A percentile compares a stretch with the other conserved stretches of the same genome.
Conservation (phyloP, 1,140 invertebrate genomes). For the Diorhabda sublineata region DNA sequence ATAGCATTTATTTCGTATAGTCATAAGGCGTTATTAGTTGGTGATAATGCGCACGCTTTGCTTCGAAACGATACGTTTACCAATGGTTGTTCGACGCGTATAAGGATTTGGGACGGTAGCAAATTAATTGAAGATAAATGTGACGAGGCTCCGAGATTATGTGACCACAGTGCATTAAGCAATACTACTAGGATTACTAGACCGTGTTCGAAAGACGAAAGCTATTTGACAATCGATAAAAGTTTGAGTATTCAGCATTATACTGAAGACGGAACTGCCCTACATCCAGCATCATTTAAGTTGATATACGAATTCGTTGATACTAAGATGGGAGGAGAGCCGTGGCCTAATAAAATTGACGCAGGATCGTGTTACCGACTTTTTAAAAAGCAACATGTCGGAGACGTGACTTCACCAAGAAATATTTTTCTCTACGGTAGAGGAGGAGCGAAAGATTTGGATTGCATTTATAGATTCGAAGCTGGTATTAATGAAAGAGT, state of each 20-base stretch:
- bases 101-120: constrained; percentile 60
- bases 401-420: constrained; percentile 62
- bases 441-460: constrained; percentile 67
- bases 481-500: constrained; percentile 61
- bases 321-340: constrained; percentile 67
- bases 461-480: constrained; percentile 70
- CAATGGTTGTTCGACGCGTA: constrained; percentile 56
- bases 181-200: constrained; percentile 70
- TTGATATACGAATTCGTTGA: constrained; percentile 82
- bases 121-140: constrained; percentile 58
- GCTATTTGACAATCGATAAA: constrained; percentile 67
- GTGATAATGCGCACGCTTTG: constrained; percentile 41
- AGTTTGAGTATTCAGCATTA: constrained; percentile 52
- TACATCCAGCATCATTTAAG: constrained; percentile 62
- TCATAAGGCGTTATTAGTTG: constrained; percentile 61
- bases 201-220: constrained; percentile 71
- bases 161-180: constrained; percentile 73
- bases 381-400: constrained; percentile 55
- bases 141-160: constrained; percentile 68
- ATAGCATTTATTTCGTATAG: constrained; percentile 81
- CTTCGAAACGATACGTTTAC: constrained; percentile 36
- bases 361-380: constrained; percentile 52
- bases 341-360: constrained; percentile 52
- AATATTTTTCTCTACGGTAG: constrained; percentile 75
- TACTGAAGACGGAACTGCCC: constrained; percentile 60